Base-by-base conservation (phyloP, 2,888 invertebrate species). In the Cheilosia impressa region DNA sequence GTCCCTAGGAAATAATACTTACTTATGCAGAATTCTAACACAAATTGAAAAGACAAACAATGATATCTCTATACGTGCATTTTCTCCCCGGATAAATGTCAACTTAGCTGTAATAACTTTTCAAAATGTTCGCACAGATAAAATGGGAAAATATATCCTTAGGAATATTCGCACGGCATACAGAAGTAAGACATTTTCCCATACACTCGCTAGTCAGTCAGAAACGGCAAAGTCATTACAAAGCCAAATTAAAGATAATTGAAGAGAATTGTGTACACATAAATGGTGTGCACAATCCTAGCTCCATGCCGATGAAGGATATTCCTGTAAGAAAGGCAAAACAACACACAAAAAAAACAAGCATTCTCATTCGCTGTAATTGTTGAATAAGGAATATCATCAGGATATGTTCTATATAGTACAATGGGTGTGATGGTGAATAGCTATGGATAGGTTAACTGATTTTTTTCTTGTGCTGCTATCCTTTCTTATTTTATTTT, bases 221-320 rank as follows among this genome's bases (percentile, higher is more conserved):
- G 47, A 71, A 78, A 63, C 19, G 63, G 53, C 38, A 77, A 63
- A 76, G 77, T 78, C 72, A 72, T 77, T 66, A 77, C 71, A 66
- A 82, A 77, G 66, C 77, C 55, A 72, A 77, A 72, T 82, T 77
- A 72, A 66, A 58, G 65, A 60, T 72, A 82, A 82, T 82, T 82
- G 77, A 82, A 71, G 77, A 24, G 55, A 69, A 43, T 62, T 52
- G 53, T 58, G 41, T 58, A 47, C 24, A 65, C 62, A 31, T 52
- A 34, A 9, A 55, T 10, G 19, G 19, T 57, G 22, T 52, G 43
- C 69, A 62, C 55, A 31, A 31, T 63, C 19, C 63, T 34, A 73
- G 52, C 52, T 24, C 19, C 34, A 24, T 7, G 10, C 15, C 52
- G 15, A 24, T 38, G n/a, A 60, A 41, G 17, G 31, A 43, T 60